Percentiles rank a stretch among this genome's conserved stretches.
Evolutionary conservation across 2,113 vertebrate species (phyloP).

Genomic region (Aythya baeri): DNA sequence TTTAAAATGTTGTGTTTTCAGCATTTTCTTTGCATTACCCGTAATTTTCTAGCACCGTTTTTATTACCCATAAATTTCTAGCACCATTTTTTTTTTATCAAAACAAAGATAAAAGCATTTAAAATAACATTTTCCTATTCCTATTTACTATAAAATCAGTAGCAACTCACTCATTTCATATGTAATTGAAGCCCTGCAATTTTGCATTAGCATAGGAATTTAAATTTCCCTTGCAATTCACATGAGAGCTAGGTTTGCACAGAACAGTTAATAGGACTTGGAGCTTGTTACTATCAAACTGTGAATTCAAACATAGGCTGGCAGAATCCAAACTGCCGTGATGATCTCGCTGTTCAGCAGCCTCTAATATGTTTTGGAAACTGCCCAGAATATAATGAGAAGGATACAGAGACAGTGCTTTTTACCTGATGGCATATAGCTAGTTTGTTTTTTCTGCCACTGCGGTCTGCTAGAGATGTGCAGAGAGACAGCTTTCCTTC

Average conservation of each 20-base stretch:
- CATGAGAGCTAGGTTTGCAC: neutral
- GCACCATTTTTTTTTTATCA: neutral
- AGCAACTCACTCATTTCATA: neutral
- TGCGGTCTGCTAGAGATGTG: neutral
- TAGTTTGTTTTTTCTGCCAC: neutral
- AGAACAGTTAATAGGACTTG: neutral
- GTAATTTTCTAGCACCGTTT: neutral
- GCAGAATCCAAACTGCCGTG: neutral
- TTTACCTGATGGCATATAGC: neutral
- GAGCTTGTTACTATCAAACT: neutral
- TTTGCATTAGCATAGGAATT: constrained; percentile 9
- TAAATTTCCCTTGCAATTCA: neutral
- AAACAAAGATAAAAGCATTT: constrained; percentile 2
- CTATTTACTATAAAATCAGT: constrained; percentile 1
- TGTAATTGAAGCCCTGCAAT: constrained; percentile 36
- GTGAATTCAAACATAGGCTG: neutral
- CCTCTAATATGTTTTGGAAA: neutral
- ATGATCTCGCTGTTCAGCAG: neutral
- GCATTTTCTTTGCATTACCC: neutral
- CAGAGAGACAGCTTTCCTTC: neutral
- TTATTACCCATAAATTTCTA: neutral
- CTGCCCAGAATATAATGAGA: neutral
- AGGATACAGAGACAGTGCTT: neutral
- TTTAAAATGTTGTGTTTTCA: neutral
- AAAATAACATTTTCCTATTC: neutral